Base-by-base conservation (phyloP, 2,797 vertebrate species). In the Myotis daubentonii region DNA sequence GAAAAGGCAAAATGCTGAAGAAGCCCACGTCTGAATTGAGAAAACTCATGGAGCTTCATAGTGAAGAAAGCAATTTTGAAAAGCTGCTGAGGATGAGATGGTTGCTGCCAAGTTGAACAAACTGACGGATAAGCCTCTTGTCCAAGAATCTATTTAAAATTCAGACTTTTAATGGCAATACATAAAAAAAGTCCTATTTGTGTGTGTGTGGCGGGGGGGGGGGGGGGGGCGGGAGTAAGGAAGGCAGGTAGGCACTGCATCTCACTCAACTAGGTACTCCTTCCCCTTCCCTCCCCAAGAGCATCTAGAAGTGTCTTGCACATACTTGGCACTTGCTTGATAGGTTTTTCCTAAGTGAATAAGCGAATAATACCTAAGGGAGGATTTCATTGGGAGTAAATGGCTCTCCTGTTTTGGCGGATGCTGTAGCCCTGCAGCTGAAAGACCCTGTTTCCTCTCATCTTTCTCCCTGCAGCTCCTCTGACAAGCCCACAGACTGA, bases 401-500 rank as follows among this genome's bases (percentile, higher is more conserved):
- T 11, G 55, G 25, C 55, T 79, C 87, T 51, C 25, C 84, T 78
- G 22, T 23, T 60, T 70, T 60, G 72, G 41, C 6, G 36, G 47
- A 10, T 55, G 13, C 75, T 20, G 8, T 16, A 72, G 10, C 28
- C 33, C 44, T 47, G 2, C 51, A 68, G 41, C 86, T 94, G 49
- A 8, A 93, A 94, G 66, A 60, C 41, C 20, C 41, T 36, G 3
- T 86, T 80, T 49, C 15, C 9, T 20, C 84, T 93, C 62, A 15
- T 82, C 75, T 79, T 57, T 92, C 57, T 91, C 60, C 72, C 55
- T 75, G 71, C 30, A 60, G 76, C 49, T 89, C 86, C 91, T 91
- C 95, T 96, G 97, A 88, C 97, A 95, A 95, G 95, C 95, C 96
- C 92, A 95, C 89, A 5, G 93, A 60, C 94, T 91, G 95, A 97